Base-by-base conservation (phyloP, 2,888 invertebrate species). In the Leptothorax acervorum region DNA sequence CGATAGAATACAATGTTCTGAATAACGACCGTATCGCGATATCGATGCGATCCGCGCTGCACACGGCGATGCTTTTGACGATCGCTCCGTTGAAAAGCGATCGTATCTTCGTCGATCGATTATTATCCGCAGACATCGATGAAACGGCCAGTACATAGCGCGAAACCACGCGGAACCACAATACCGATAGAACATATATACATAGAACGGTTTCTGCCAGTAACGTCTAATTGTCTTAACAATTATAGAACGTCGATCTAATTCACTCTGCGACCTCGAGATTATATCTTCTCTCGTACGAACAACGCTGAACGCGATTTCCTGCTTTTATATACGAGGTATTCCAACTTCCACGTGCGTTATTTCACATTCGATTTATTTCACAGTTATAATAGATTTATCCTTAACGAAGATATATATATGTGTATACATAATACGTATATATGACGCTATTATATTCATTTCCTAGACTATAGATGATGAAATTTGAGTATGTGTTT, bases 121-220 rank as follows among this genome's bases (percentile, higher is more conserved):
- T 91, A 92, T 90, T 89, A 88, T 88, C 89, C 87, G 84, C 63
- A 87, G 88, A 87, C 86, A 89, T 91, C 91, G 92, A 91, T 91
- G 89, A 89, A 84, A 86, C 81, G 88, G 87, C 74, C 57, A 55
- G 85, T 70, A 90, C 89, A 76, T 53, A 23, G 65, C 51, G 39
- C 75, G 75, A 76, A 76, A 39, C 39, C 39, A 76, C 89, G 92
- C 90, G 88, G 86, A 87, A 91, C 88, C 88, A 89, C 88, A 91
- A 90, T 79, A 82, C 57, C 63, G 81, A 81, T 48, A 81, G 71
- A 81, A 86, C 85, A 88, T 86, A 88, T 76, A 45, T 31, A 88
- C 78, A 45, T 31, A 15, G 31, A 71, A 57, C 85, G 62, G 83
- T 86, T 84, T 87, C 86, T 86, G 83, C 86, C 86, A 81, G 87